These are phyloP conservation scores for Xenopus borealis DNA, from an alignment of 2,113 vertebrate genomes.

Conservation along the genomic window DNA sequence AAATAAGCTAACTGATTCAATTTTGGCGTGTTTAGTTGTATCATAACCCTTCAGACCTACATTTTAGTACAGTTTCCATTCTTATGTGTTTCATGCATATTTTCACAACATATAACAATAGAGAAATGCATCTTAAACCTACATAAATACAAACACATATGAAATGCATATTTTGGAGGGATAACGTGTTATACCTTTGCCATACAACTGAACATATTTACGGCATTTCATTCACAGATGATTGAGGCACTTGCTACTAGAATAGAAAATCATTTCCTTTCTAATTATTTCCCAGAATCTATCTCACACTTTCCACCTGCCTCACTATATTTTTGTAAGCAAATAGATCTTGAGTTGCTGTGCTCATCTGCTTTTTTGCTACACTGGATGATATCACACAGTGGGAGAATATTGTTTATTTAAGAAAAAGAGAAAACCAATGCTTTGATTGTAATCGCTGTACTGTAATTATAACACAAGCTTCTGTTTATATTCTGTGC, in stretches of 20 bases:
- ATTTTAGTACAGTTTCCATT: too few relatives aligned
- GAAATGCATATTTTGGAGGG: too few relatives aligned
- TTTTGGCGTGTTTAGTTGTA: too few relatives aligned
- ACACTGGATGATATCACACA: neutral
- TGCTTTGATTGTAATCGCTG: neutral
- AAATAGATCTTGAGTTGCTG: neutral
- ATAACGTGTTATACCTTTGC: too few relatives aligned
- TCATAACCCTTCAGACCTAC: too few relatives aligned
- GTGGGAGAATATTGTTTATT: neutral
- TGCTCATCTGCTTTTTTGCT: neutral
- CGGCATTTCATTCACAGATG: neutral
- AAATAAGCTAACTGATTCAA: too few relatives aligned
- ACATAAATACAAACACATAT: too few relatives aligned
- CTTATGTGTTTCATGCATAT: too few relatives aligned
- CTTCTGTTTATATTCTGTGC: neutral
- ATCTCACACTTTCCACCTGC: neutral
- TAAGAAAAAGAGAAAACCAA: neutral
- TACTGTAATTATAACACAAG: neutral
- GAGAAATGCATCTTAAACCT: too few relatives aligned
- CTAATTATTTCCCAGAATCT: constrained; percentile 1
- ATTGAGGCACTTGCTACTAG: too few relatives aligned
- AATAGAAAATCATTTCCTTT: neutral
- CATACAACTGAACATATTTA: neutral
- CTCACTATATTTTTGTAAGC: neutral
- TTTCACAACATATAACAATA: too few relatives aligned